These are phyloP conservation scores for Sebastes kiyomatsui DNA, from an alignment of 2,797 vertebrate species.

Conservation along the genomic window DNA sequence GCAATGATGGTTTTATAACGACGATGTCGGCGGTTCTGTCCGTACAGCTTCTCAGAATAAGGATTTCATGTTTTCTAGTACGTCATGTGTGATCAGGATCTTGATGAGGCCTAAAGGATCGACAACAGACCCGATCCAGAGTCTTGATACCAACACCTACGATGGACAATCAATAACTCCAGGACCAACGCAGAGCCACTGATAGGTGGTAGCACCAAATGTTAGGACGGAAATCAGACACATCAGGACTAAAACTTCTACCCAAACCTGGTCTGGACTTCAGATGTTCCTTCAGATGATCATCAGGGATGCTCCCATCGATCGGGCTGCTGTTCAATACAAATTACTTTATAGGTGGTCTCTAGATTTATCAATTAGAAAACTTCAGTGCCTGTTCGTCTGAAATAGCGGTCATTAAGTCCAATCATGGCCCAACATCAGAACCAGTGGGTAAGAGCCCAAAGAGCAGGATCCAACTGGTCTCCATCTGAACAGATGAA, in stretches of 20 bases:
- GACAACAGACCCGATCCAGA: not conserved
- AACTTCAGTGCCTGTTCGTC: not conserved
- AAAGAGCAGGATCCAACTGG: not conserved
- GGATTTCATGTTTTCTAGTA: not conserved
- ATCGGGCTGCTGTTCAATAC: not conserved
- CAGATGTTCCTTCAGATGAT: not conserved
- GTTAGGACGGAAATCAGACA: constrained; percentile 22
- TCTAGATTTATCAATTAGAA: not conserved
- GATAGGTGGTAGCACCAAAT: constrained; percentile 41
- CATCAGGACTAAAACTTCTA: not conserved
- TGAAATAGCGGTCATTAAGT: not conserved
- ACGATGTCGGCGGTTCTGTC: not conserved
- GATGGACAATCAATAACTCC: not conserved
- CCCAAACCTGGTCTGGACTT: not conserved
- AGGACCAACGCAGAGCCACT: not conserved
- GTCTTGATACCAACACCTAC: not conserved
- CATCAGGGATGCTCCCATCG: not conserved
- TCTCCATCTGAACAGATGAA: too few species aligned
- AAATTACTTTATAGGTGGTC: not conserved
- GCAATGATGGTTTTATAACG: too few species aligned
- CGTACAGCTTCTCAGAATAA: not conserved
- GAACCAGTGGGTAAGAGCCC: not conserved
- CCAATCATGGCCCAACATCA: not conserved
- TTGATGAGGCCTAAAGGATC: not conserved
- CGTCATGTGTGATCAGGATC: constrained; percentile 20